Percentiles rank a stretch among this genome's conserved stretches.
Conservation (phyloP, 2,888 invertebrate genomes). For the Zelleria hepariella region DNA sequence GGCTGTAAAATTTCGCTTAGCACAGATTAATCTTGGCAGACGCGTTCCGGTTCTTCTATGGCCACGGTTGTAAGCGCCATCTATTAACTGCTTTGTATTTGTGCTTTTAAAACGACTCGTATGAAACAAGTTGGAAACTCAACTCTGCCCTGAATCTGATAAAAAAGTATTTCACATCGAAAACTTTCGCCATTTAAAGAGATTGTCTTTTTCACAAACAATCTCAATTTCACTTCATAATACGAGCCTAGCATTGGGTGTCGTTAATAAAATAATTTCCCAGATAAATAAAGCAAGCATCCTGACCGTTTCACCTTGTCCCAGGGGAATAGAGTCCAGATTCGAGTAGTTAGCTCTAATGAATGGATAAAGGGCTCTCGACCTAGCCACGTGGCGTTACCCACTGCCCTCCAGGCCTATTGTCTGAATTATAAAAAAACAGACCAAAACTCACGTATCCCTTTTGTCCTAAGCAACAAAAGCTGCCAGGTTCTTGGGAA, state of each 20-base stretch:
- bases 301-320: background rate
- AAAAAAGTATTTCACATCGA: too few relatives aligned
- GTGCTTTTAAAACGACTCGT: too few relatives aligned
- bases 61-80: too few relatives aligned
- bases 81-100: too few relatives aligned
- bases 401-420: constrained; percentile 32
- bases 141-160: too few relatives aligned
- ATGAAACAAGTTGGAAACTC: too few relatives aligned
- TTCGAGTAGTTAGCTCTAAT: background rate
- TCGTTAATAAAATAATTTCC: background rate
- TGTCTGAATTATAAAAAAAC: constrained; percentile 55
- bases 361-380: background rate
- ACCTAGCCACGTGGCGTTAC: constrained; percentile 47
- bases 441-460: constrained; percentile 52
- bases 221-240: background rate
- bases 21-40: too few relatives aligned
- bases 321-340: background rate
- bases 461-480: constrained; percentile 44
- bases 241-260: background rate
- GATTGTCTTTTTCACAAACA: background rate
- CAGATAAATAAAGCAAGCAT: background rate
- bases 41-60: too few relatives aligned
- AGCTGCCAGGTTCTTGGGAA: constrained; percentile 43
- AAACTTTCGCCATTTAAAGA: too few relatives aligned
- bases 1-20: too few relatives aligned